phyloP scores from a whole-genome alignment of 2,888 invertebrate species.

The Physocephala rufipes region DNA sequence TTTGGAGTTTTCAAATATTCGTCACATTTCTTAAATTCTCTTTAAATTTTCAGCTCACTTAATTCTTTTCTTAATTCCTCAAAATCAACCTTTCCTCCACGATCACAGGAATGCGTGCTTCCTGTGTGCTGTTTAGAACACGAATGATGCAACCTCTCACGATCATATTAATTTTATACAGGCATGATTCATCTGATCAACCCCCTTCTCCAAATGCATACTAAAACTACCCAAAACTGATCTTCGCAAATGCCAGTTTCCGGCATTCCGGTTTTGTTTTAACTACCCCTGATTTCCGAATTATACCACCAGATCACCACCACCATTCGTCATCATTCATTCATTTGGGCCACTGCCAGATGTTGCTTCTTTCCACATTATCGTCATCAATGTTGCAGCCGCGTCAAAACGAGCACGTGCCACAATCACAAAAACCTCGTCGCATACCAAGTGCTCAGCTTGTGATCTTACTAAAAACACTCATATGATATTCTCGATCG shows the following conservation, averaged over 20 bases:
- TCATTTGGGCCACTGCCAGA: slow-evolving; percentile 28
- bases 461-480: slow-evolving; percentile 11
- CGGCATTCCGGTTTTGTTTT: slow-evolving; percentile 53
- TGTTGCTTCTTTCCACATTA: slow-evolving; percentile 34
- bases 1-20: background rate
- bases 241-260: slow-evolving; percentile 48
- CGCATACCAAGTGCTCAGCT: background rate
- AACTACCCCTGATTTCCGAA: slow-evolving; percentile 40
- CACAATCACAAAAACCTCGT: slow-evolving; percentile 37
- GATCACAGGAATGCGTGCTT: slow-evolving; percentile 45
- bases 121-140: slow-evolving; percentile 53
- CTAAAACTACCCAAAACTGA: slow-evolving; percentile 38
- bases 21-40: background rate
- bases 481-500: background rate
- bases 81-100: slow-evolving; percentile 1
- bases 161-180: slow-evolving; percentile 59
- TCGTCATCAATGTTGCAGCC: slow-evolving; percentile 7
- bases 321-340: slow-evolving; percentile 37
- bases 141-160: slow-evolving; percentile 61
- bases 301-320: slow-evolving; percentile 50
- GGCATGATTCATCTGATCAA: slow-evolving; percentile 47
- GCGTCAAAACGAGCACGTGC: slow-evolving; percentile 42
- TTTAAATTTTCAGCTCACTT: slow-evolving; percentile 4
- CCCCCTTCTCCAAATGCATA: slow-evolving; percentile 44
- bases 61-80: background rate